Percentiles rank a stretch among this genome's conserved stretches.
Evolutionary conservation across 2,888 invertebrate species (phyloP).

Genomic region (Diarsia mendica): DNA sequence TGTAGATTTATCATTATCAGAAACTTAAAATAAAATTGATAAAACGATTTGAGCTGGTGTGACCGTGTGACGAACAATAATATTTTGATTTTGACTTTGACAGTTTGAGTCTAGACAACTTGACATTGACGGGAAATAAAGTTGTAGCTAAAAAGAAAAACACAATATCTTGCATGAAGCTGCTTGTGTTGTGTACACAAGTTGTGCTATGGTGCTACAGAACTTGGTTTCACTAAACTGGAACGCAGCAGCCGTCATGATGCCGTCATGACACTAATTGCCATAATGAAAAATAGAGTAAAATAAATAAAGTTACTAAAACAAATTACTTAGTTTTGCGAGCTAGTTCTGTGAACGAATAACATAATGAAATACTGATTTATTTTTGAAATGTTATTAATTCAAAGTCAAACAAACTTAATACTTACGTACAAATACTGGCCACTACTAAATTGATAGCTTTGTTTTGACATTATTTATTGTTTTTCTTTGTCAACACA

Average conservation of each 20-base stretch:
- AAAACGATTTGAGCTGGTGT: constrained; percentile 16
- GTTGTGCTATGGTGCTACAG: background rate
- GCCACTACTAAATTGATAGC: constrained; percentile 2
- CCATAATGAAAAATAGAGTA: background rate
- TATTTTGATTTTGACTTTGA: constrained; percentile 5
- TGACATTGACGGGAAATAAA: constrained; percentile 5
- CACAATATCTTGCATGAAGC: background rate
- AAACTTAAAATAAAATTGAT: constrained; percentile 30
- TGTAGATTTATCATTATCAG: constrained; percentile 47
- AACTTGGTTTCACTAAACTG: background rate
- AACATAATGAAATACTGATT: background rate
- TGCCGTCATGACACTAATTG: background rate
- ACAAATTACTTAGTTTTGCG: background rate
- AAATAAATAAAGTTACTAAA: constrained; percentile 38
- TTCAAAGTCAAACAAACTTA: background rate
- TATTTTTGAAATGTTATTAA: background rate
- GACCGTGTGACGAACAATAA: constrained; percentile 7
- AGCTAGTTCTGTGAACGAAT: no score
- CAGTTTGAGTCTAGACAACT: background rate
- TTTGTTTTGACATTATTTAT: constrained; percentile 5
- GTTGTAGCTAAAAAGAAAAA: background rate
- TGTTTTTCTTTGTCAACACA: constrained; percentile 15
- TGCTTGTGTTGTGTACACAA: background rate
- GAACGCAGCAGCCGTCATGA: background rate
- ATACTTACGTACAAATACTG: constrained; percentile 24